These are phyloP conservation scores for Mormyrus proboscirostris DNA, from an alignment of 2,797 vertebrate genomes.

Conservation along the genomic window DNA sequence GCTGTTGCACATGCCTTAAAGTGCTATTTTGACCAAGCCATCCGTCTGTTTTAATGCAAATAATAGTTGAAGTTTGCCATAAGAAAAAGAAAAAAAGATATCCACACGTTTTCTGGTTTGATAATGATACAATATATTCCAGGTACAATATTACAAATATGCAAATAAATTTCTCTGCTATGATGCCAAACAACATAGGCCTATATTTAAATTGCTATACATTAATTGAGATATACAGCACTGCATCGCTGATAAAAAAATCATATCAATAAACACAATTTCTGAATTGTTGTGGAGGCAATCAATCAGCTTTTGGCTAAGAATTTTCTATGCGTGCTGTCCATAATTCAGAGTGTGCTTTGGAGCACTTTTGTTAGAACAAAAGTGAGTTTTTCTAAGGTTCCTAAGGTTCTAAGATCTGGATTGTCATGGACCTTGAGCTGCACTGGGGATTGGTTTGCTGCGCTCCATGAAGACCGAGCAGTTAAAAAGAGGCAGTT, in stretches of 20 bases:
- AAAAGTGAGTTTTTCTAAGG: not conserved
- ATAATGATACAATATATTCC: not conserved
- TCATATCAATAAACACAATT: not conserved
- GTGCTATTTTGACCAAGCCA: not conserved
- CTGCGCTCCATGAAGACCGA: not conserved
- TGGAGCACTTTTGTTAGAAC: not conserved
- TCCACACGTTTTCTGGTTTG: not conserved
- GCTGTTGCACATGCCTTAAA: not conserved
- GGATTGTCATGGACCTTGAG: not conserved
- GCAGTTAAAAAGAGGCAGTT: not conserved
- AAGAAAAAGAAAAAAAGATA: not conserved
- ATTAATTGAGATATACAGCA: not conserved
- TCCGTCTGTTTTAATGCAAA: not conserved
- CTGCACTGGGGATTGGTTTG: not conserved
- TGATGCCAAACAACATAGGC: not conserved
- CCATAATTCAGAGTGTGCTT: not conserved
- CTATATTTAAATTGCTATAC: not conserved
- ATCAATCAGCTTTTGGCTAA: not conserved
- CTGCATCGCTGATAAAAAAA: not conserved
- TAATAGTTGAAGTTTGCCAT: not conserved
- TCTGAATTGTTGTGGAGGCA: not conserved
- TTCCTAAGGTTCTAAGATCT: not conserved
- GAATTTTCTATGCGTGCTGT: not conserved
- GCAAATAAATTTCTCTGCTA: not conserved
- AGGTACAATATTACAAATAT: not conserved